Percentiles rank a stretch among this genome's conserved stretches.
Conservation (phyloP, 2,797 vertebrate species). For the Chiloscyllium punctatum region DNA sequence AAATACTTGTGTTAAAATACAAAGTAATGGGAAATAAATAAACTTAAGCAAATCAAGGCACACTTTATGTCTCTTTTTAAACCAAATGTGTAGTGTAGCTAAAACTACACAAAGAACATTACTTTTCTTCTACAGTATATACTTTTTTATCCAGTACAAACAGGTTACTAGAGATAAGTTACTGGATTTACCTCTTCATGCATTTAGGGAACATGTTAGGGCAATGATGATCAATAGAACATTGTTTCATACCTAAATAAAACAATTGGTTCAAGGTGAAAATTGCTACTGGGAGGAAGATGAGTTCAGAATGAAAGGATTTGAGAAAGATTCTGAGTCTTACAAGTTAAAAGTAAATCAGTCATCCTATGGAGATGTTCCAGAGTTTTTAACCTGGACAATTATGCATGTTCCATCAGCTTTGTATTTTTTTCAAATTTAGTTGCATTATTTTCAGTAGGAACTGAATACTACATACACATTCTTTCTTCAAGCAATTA, state of each 20-base stretch:
- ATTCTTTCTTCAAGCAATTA: not conserved
- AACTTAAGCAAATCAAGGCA: not conserved
- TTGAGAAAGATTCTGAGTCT: not conserved
- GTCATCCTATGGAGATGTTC: not conserved
- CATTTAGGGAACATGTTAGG: not conserved
- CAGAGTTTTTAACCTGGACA: not conserved
- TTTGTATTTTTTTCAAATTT: not conserved
- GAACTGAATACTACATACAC: not conserved
- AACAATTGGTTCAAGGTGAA: not conserved
- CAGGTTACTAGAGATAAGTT: not conserved
- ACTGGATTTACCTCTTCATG: not conserved
- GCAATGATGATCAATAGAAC: not conserved
- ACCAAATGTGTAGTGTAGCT: not conserved
- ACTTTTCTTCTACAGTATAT: not conserved
- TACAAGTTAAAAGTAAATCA: not conserved
- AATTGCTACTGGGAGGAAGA: not conserved
- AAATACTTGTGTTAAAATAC: not conserved
- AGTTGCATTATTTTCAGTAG: not conserved
- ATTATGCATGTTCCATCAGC: not conserved
- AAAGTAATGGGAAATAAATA: slow-evolving; percentile 1
- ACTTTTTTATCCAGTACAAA: not conserved
- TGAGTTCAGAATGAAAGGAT: not conserved
- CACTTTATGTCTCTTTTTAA: not conserved
- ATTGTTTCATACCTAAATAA: not conserved
- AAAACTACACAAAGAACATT: not conserved